Base-by-base conservation (phyloP, 2,888 invertebrate genomes). In the Hoplodrina blanda region DNA sequence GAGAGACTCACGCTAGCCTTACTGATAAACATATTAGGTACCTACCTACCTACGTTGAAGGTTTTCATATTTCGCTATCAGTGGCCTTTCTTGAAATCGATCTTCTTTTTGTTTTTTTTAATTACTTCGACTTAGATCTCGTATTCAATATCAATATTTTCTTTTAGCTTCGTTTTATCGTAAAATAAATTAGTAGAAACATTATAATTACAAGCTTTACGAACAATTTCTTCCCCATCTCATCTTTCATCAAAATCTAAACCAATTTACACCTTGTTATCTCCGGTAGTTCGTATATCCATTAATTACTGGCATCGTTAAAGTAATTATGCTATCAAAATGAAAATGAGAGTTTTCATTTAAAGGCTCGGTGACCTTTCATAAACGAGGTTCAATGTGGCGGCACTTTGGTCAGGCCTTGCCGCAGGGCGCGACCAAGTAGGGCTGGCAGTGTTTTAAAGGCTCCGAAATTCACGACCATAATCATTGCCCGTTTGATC, bases 321-420 rank as follows among this genome's bases (percentile, higher is more conserved):
- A 80, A 76, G 76, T 78, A 76, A 83, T 84, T 77, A 78, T 75
- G 79, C 76, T 66, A 85, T 85, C 81, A 80, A 81, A 83, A 85
- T 76, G 85, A 88, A 87, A 88, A 85, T 79, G 85, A 88, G 83
- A 87, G 87, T 86, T 87, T 84, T 87, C 83, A 85, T 86, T 86
- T 80, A 74, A 79, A 76, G 78, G 68, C 78, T 76, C 73, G 75
- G 71, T 85, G 87, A 90, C 89, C 90, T 91, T 90, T 89, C 80
- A 81, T 80, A 83, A 88, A 85, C 83, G 81, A 82, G 85, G 80
- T 81, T 82, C 81, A 82, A 80, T 77, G 85, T 80, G 81, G 83
- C 83, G 79, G 85, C 76, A 87, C 86, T 89, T 90, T 89, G 87
- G 82, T 83, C 83, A 84, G 83, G 81, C 88, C 87, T 89, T 89